Evolutionary conservation across 37 sponge, comb jelly and placozoan species (phyloP).

Genomic region (Aphrocallistes beatrix): DNA sequence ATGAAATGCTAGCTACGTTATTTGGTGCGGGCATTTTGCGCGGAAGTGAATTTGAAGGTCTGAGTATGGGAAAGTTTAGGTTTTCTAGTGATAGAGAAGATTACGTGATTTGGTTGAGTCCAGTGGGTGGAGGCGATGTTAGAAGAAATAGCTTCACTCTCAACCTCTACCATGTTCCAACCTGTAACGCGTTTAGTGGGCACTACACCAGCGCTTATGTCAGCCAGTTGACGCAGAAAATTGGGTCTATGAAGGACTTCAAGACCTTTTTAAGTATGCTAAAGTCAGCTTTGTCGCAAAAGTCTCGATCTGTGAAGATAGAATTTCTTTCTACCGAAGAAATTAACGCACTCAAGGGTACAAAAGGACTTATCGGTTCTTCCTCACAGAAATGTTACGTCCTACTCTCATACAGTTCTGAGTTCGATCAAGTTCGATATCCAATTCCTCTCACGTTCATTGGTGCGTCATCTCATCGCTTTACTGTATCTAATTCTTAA

Average conservation of each 20-base stretch:
- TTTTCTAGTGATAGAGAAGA: background rate
- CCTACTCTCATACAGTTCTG: background rate
- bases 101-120: background rate
- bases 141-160: conserved; percentile 5
- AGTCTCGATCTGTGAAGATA: background rate
- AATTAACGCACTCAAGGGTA: background rate
- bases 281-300: background rate
- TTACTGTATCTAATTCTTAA: background rate
- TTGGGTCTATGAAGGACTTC: background rate
- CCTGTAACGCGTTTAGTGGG: background rate
- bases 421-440: conserved; percentile 1
- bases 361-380: background rate
- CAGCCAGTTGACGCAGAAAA: conserved; percentile 14
- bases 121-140: background rate
- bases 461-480: background rate
- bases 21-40: background rate
- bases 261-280: background rate
- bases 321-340: background rate
- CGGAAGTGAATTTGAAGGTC: background rate
- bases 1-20: background rate
- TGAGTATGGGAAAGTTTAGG: background rate
- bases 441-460: background rate
- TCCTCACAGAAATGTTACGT: background rate
- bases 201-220: background rate
- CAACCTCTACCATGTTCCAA: background rate